Percentiles rank a stretch among this genome's conserved stretches.
Conservation (phyloP, 1,140 invertebrate genomes). For the Leptinotarsa undecemlineata region DNA sequence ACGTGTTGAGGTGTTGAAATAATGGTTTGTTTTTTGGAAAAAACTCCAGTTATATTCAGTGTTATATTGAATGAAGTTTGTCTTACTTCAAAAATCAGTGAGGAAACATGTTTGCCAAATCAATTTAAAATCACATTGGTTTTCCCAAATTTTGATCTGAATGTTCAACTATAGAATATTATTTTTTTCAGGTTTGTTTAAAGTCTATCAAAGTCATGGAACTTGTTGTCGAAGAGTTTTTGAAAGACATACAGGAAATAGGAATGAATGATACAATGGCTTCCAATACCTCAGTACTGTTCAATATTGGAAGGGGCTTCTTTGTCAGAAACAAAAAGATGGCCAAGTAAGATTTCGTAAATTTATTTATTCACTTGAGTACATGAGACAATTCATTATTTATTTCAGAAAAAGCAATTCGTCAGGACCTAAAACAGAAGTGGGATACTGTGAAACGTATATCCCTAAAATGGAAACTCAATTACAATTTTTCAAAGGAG, state of each 20-base stretch:
- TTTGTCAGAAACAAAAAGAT: constrained; percentile 39
- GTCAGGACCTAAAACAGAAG: not conserved
- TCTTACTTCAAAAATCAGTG: no score
- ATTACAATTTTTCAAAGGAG: constrained; percentile 27
- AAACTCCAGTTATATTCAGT: no score
- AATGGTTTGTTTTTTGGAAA: no score
- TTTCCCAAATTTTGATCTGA: no score
- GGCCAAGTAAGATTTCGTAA: no score
- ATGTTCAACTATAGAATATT: no score
- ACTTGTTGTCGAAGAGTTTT: constrained; percentile 32
- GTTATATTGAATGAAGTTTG: no score
- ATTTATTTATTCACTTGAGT: no score
- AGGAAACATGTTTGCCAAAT: not conserved
- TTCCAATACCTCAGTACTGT: constrained; percentile 35
- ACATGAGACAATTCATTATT: no score
- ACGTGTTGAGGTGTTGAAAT: no score
- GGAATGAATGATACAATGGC: constrained; percentile 32
- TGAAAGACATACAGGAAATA: constrained; percentile 34
- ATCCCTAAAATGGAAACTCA: constrained; percentile 37
- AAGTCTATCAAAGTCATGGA: constrained; percentile 24
- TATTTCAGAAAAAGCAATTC: not conserved
- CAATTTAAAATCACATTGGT: no score
- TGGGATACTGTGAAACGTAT: constrained; percentile 33
- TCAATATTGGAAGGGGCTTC: constrained; percentile 33
- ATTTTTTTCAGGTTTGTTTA: no score